Conservation (phyloP, 1,140 invertebrate species). For the Atta colombica region DNA sequence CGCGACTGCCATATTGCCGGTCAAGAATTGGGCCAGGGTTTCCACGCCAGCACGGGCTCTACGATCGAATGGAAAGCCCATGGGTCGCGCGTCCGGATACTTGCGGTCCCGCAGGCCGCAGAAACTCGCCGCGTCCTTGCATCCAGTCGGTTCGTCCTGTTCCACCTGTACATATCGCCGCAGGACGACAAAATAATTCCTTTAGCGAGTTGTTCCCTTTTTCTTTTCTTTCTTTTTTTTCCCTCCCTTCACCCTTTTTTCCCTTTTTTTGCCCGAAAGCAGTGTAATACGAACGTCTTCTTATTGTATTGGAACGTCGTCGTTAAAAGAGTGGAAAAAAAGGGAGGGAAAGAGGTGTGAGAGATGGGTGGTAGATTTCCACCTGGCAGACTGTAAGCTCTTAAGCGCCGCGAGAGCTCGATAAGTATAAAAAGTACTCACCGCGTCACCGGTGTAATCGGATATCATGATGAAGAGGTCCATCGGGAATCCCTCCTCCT, state of each 20-base stretch:
- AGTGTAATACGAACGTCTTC: neutral
- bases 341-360: neutral
- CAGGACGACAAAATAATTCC: conserved; percentile 24
- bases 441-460: conserved; percentile 90
- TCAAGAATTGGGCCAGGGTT: conserved; percentile 81
- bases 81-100: conserved; percentile 90
- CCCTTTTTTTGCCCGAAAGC: neutral
- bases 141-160: conserved; percentile 87
- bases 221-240: too few relatives aligned
- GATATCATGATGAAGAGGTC: conserved; percentile 94
- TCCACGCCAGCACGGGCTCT: conserved; percentile 77
- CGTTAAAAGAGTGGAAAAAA: conserved; percentile 33
- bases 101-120: conserved; percentile 90
- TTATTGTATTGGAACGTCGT: conserved; percentile 18
- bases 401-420: conserved; percentile 45
- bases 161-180: conserved; percentile 83
- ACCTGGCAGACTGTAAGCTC: conserved; percentile 57
- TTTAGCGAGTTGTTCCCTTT: conserved; percentile 1
- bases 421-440: conserved; percentile 81
- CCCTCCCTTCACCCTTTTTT: too few relatives aligned
- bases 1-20: conserved; percentile 81
- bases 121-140: conserved; percentile 89
- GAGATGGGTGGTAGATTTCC: conserved; percentile 27
- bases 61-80: conserved; percentile 92
- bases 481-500: conserved; percentile 89